Base-by-base conservation (phyloP, 2,888 invertebrate species). In the Synergus japonicus region DNA sequence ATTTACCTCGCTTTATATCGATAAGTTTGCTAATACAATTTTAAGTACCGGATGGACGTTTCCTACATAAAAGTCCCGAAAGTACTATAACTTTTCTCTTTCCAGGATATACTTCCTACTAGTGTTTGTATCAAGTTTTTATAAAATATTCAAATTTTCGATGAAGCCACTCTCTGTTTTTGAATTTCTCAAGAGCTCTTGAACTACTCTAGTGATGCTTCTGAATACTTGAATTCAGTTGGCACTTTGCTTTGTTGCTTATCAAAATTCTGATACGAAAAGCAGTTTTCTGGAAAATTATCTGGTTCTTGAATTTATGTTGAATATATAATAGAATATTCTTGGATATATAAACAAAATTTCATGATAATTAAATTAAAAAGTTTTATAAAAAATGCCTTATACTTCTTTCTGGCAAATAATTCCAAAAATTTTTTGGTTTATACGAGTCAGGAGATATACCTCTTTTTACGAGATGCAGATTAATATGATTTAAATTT, bases 181-280 rank as follows among this genome's bases (percentile, higher is more conserved):
- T 69, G 13, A 69, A 69, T 69, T 69, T 46, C 69, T 49, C 15
- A 69, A 49, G 46, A 46, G 69, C 29, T 49, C 69, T 69, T 49
- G 46, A 69, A 49, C 46, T 69, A 43, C 69, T 69, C 29, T 37
- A 9, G 69, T 15, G 29, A 66, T n/a, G n/a, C 69, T 15, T 49
- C 37, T 69, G 69, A 46, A 15, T 69, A 29, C 46, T 69, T 69
- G 22, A 60, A 60, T 60, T 22, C 60, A 60, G 12, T 60, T 60
- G 22, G 22, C 22, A 13, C 12, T 60, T 60, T 60, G 4, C 13
- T 60, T 60, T 22, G 12, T 13, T 60, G 60, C 22, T 60, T 29
- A 22, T 13, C 22, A 4, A 18, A 60, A 60, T 22, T 60, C 12
- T 60, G 4, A 22, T 22, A 5, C 4, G 4, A 29, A 60, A 29